Conservation (phyloP, 2,113 vertebrate species). For the Notothenia rossii region DNA sequence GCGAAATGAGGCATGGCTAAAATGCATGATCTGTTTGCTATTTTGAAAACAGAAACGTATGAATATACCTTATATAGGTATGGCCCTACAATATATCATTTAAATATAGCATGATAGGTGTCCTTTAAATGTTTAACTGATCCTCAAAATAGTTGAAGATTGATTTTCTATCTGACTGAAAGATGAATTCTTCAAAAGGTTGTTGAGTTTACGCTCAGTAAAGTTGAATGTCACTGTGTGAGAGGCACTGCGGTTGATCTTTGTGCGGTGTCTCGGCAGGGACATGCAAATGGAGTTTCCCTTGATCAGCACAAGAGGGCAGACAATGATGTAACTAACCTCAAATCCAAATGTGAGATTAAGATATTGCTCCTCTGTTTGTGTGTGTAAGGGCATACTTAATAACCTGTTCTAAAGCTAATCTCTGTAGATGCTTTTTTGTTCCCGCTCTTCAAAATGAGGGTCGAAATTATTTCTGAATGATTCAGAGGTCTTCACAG, state of each 20-base stretch:
- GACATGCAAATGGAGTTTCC: not conserved
- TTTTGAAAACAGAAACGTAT: no score
- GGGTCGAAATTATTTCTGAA: constrained; percentile 62
- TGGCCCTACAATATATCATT: no score
- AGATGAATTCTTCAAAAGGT: not conserved
- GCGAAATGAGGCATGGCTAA: no score
- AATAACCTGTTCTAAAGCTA: constrained; percentile 49
- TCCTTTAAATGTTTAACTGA: not conserved
- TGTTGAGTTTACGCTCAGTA: not conserved
- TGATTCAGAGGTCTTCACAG: constrained; percentile 65
- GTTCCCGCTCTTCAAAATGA: constrained; percentile 58
- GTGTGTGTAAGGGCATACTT: constrained; percentile 33
- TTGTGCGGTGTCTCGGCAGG: not conserved
- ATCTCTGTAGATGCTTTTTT: constrained; percentile 50
- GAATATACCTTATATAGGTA: no score
- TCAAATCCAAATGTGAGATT: constrained; percentile 32
- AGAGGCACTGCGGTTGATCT: not conserved
- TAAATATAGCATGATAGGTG: no score
- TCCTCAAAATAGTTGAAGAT: not conserved
- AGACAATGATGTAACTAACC: constrained; percentile 21
- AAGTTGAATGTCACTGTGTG: not conserved
- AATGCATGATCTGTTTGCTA: no score
- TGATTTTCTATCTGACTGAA: not conserved
- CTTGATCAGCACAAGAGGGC: constrained; percentile 24
- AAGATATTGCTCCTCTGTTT: constrained; percentile 33